Conservation (phyloP, 2,888 invertebrate genomes). For the Cheilosia soror region DNA sequence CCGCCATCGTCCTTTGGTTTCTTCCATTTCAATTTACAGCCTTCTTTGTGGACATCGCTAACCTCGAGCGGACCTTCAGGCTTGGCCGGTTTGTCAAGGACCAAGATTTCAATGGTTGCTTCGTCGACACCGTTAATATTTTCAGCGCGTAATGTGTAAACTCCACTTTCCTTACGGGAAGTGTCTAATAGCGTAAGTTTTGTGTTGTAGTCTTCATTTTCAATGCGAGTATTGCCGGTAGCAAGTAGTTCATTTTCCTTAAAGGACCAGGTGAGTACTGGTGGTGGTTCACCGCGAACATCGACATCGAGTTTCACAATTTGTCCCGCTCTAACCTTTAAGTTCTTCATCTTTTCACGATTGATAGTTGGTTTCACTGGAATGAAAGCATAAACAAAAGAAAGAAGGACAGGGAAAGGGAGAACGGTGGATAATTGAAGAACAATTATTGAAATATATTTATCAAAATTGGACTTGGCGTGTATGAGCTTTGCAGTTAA, state of each 20-base stretch:
- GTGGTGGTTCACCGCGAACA: constrained; percentile 98
- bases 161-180: constrained; percentile 93
- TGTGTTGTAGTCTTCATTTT: constrained; percentile 96
- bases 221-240: constrained; percentile 89
- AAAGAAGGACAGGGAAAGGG: not conserved
- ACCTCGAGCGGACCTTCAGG: constrained; percentile 95
- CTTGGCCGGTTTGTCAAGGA: constrained; percentile 87
- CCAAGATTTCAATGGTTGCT: constrained; percentile 95
- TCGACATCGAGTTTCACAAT: constrained; percentile 96
- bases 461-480: constrained; percentile 2
- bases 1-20: constrained; percentile 99
- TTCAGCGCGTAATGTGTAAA: constrained; percentile 95
- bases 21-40: constrained; percentile 96
- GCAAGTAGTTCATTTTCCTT: constrained; percentile 87
- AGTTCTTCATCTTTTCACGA: constrained; percentile 94
- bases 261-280: constrained; percentile 91
- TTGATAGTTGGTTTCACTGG: constrained; percentile 97
- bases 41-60: constrained; percentile 95
- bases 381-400: constrained; percentile 20
- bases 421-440: not conserved
- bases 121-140: constrained; percentile 97
- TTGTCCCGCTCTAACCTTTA: constrained; percentile 95
- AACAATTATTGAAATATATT: not conserved
- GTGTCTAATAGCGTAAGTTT: constrained; percentile 92
- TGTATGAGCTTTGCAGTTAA: constrained; percentile 77